These are phyloP conservation scores for Anaspis maculata DNA, from an alignment of 2,888 invertebrate genomes.

Conservation along the genomic window DNA sequence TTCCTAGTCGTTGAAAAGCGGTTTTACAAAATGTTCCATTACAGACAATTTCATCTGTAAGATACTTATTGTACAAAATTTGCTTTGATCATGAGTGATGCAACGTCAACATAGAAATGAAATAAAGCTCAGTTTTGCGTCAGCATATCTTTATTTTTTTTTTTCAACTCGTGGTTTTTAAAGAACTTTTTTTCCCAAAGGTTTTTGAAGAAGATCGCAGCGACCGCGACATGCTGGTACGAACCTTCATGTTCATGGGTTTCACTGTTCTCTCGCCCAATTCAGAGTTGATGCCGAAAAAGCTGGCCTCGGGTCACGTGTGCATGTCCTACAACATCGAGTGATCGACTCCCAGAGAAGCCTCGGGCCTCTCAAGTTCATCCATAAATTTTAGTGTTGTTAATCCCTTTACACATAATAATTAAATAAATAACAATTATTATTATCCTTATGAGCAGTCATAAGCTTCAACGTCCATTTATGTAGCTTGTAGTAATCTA, in stretches of 20 bases:
- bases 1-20: too few relatives aligned
- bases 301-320: conserved; percentile 36
- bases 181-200: conserved; percentile 20
- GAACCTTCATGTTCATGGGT: conserved; percentile 96
- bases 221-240: conserved; percentile 79
- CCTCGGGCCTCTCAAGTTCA: conserved; percentile 12
- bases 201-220: conserved; percentile 51
- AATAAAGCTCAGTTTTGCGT: too few relatives aligned
- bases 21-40: too few relatives aligned
- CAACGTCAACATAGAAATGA: too few relatives aligned
- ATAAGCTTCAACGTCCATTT: conserved; percentile 1
- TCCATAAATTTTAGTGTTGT: conserved; percentile 7
- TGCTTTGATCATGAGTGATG: too few relatives aligned
- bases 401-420: conserved; percentile 1
- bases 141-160: not conserved
- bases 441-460: not conserved
- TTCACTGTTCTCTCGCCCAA: conserved; percentile 81
- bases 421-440: not conserved
- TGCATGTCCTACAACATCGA: conserved; percentile 43
- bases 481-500: conserved; percentile 1
- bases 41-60: too few relatives aligned
- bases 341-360: conserved; percentile 35
- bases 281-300: conserved; percentile 64
- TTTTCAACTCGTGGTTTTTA: too few relatives aligned
- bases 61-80: too few relatives aligned